Conservation (phyloP, 1,140 invertebrate genomes). For the Calosoma granatense region DNA sequence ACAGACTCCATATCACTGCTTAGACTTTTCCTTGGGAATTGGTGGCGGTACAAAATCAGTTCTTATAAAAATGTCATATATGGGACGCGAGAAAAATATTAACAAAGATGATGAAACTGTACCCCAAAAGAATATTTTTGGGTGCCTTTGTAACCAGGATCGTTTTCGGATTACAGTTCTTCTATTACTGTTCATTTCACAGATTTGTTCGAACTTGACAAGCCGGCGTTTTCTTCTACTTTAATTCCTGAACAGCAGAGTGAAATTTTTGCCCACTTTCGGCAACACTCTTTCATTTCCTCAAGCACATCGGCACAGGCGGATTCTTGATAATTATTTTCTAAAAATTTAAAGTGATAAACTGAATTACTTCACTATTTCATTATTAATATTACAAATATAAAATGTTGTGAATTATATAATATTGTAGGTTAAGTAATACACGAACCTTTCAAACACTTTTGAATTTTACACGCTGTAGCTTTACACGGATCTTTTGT, state of each 20-base stretch:
- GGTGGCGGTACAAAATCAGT: constrained; percentile 19
- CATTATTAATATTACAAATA: constrained; percentile 14
- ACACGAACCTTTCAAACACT: constrained; percentile 55
- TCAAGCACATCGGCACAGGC: constrained; percentile 49
- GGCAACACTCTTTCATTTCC: constrained; percentile 52
- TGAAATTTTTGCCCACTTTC: constrained; percentile 45
- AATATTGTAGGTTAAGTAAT: constrained; percentile 8
- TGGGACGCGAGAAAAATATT: constrained; percentile 53
- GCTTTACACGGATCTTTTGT: constrained; percentile 61
- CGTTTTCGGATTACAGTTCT: constrained; percentile 27
- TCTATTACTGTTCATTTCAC: constrained; percentile 20
- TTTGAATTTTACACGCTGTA: constrained; percentile 64
- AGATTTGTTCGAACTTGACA: too few relatives aligned
- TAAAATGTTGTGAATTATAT: too few relatives aligned
- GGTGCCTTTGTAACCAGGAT: constrained; percentile 41
- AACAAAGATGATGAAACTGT: constrained; percentile 36
- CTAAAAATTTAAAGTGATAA: constrained; percentile 41
- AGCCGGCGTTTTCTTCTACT: constrained; percentile 24
- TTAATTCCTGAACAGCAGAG: constrained; percentile 56
- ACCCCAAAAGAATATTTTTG: constrained; percentile 39
- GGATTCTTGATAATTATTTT: constrained; percentile 55
- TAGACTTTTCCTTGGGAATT: constrained; percentile 10
- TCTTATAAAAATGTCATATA: constrained; percentile 54
- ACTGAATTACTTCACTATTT: too few relatives aligned
- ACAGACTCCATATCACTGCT: constrained; percentile 61